Percentiles rank a stretch among this genome's conserved stretches.
phyloP scores from a whole-genome alignment of 1,140 invertebrate genomes.

The Berghia stephanieae region DNA sequence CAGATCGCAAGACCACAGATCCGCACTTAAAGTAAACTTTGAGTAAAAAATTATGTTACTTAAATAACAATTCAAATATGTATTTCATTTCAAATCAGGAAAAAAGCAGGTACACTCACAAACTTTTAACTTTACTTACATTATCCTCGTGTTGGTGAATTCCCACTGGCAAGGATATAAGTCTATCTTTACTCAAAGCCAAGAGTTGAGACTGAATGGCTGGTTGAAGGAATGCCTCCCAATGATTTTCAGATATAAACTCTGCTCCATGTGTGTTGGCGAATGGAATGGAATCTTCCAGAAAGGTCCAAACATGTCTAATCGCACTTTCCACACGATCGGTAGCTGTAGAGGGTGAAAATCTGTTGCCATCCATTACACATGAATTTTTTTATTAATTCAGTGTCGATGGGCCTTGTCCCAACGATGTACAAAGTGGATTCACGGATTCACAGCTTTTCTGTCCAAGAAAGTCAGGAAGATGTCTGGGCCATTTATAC shows the following conservation, averaged over 20 bases:
- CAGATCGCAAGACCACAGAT: no score
- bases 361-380: no score
- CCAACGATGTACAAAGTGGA: no score
- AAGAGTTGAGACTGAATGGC: neutral
- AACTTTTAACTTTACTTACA: neutral
- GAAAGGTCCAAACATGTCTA: neutral
- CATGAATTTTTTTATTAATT: no score
- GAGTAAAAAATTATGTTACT: neutral
- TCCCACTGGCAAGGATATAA: neutral
- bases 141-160: neutral
- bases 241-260: slow-evolving; percentile 6
- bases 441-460: no score
- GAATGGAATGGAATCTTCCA: neutral
- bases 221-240: neutral
- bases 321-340: no score
- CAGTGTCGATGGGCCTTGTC: no score
- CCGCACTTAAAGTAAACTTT: neutral
- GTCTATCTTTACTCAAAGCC: neutral
- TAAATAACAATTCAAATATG: neutral
- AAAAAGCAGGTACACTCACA: neutral
- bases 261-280: slow-evolving; percentile 28
- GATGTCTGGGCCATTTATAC: no score
- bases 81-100: neutral
- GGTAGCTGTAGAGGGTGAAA: no score
- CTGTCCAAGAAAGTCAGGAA: no score